Evolutionary conservation across 2,888 invertebrate species (phyloP), one percentile per base, ranked within the genome.

Genomic region (Apodemia mormo): DNA sequence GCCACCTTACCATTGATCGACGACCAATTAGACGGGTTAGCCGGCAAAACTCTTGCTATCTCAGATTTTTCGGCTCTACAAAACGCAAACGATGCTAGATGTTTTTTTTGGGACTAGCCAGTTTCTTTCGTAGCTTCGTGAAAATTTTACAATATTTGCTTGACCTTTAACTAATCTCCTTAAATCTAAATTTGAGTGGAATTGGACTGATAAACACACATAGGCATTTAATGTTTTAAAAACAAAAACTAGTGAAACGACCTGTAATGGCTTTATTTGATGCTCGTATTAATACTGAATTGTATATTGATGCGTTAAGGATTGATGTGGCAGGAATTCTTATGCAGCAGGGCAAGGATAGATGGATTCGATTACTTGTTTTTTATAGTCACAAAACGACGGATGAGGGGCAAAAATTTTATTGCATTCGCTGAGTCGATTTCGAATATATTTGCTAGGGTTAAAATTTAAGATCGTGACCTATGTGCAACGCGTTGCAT

Each of bases 41-140:
- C 76, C 6, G 73, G 70, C 14, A 37, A 81, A 65, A 74, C 72
- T n/a, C 49, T 72, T 1, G 75, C 78, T 7, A 73, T 80, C 1
- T 22, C 69, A 0, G 65, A 72, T 29, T 79, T 81, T 69, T 76
- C 77, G 1, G 71, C 30, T 5, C 81, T 76, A 0, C 64, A 8
- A 56, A 75, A 79, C 65, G 68, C 76, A 0, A 75, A 78, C 54
- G 70, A 75, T 22, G 58, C 81, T 1, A 71, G 81, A 29, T 79
- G 80, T 64, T 84, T 85, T 73, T n/a, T n/a, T 30, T 82, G 1
- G 81, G 82, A 1, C 56, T 76, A 0, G 66, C 72, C 0, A 70
- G 74, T 12, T 76, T 70, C 30, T 74, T 73, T 45, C 14, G 52
- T 70, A 75, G 77, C 66, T 81, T 80, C 66, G 68, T 81, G 9